Base-by-base conservation (phyloP, 2,888 invertebrate genomes). In the Scaptodrosophila latifasciaeformis region DNA sequence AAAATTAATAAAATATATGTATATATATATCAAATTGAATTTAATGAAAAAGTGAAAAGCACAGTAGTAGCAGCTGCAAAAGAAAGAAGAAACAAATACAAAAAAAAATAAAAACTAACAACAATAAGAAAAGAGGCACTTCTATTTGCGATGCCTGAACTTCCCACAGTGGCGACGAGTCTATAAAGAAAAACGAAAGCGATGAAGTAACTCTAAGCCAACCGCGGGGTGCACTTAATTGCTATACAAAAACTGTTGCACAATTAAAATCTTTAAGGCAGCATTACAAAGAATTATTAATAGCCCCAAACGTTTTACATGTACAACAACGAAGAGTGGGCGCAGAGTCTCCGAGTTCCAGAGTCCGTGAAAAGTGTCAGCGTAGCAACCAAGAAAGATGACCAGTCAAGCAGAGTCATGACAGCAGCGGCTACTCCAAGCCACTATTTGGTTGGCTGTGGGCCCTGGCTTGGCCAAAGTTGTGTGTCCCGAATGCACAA, bases 231-330 rank as follows among this genome's bases (percentile, higher is more conserved):
- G 59, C 63, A 70, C 49, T 70, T 71, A 63, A 69, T 74, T 77
- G 77, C 70, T 61, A 77, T 67, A 60, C 70, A 77, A 74, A 13
- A n/a, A 19, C 74, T 65, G 80, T 77, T 72, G 75, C 75, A 75
- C 78, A 75, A 75, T 77, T 80, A 80, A 75, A 63, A 70, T 57
- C 59, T 67, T 65, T 65, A 62, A 67, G 60, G 54, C 48, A 59
- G 29, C 54, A 37, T 46, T 40, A 58, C 50, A 62, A 58, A 77
- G 74, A 77, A 76, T 74, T 81, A 74, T 80, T 70, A 77, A 67
- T 67, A 57, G 70, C 55, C 53, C 46, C 35, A 42, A n/a, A n/a
- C n/a, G n/a, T n/a, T n/a, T n/a, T n/a, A n/a, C 34, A 12, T 13
- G n/a, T 6, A 30, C n/a, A n/a, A 30, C 30, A 30, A 27, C 56